A percentile compares a stretch with the other conserved stretches of the same genome.
phyloP scores from a whole-genome alignment of 1,140 invertebrate genomes.

The Ceratosolen solmsi region DNA sequence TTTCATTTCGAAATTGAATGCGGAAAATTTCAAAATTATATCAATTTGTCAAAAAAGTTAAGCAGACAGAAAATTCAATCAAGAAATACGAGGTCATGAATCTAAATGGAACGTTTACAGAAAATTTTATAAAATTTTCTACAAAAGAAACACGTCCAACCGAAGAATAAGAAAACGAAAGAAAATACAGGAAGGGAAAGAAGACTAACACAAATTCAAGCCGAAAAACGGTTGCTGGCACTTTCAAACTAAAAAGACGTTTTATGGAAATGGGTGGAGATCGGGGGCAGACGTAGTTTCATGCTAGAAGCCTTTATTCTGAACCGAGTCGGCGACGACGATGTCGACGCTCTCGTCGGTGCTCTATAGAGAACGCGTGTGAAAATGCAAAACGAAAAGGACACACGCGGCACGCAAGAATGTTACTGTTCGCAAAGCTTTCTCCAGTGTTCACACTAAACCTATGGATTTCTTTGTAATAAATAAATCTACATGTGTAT shows the following conservation, averaged over 20 bases:
- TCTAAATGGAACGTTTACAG: background rate
- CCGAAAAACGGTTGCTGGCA: background rate
- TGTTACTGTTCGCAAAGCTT: constrained; percentile 33
- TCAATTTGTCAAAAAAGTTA: background rate
- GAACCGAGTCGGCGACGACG: constrained; percentile 9
- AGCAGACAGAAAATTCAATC: constrained; percentile 22
- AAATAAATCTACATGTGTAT: background rate
- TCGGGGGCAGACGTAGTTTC: background rate
- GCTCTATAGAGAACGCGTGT: constrained; percentile 26
- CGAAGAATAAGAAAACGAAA: constrained; percentile 20
- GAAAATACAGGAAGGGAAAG: constrained; percentile 39
- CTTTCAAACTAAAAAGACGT: background rate
- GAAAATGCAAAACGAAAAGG: constrained; percentile 46
- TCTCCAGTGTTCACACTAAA: background rate
- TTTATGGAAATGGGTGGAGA: constrained; percentile 6
- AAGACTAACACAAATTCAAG: constrained; percentile 37
- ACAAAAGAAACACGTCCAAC: background rate
- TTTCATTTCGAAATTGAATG: background rate
- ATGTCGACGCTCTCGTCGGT: background rate
- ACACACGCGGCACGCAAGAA: constrained; percentile 9
- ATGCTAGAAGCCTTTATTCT: constrained; percentile 42
- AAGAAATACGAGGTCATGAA: constrained; percentile 39
- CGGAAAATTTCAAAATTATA: background rate
- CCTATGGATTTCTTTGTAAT: constrained; percentile 1
- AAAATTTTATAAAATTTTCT: constrained; percentile 6